These are phyloP conservation scores for Apotomis betuletana DNA, from an alignment of 2,888 invertebrate species.

Conservation along the genomic window DNA sequence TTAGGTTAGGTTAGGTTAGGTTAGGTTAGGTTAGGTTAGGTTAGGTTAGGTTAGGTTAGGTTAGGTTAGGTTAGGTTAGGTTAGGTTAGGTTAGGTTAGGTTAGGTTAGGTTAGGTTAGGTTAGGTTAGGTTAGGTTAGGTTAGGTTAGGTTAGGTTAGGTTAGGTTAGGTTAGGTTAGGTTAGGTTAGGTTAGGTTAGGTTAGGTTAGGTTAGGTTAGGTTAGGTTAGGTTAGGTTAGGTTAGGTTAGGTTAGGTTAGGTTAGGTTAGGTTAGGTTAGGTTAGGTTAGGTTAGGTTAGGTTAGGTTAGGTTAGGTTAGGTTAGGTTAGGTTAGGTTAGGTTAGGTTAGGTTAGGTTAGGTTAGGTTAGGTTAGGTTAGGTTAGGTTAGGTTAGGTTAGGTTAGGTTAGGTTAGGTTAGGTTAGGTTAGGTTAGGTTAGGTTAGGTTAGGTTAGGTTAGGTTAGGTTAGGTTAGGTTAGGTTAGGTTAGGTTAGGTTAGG, in stretches of 20 bases:
- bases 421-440: constrained; percentile 32
- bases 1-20: constrained; percentile 42
- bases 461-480: too few species aligned
- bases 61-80: constrained; percentile 42
- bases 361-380: constrained; percentile 36
- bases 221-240: constrained; percentile 42
- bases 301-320: constrained; percentile 42
- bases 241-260: constrained; percentile 43
- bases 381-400: constrained; percentile 25
- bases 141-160: constrained; percentile 39
- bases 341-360: constrained; percentile 28
- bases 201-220: constrained; percentile 41
- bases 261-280: constrained; percentile 43
- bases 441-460: too few species aligned
- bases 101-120: constrained; percentile 39
- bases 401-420: constrained; percentile 19
- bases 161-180: constrained; percentile 36
- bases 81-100: constrained; percentile 38
- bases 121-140: constrained; percentile 42
- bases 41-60: constrained; percentile 40
- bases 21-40: constrained; percentile 38
- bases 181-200: constrained; percentile 40
- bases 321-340: constrained; percentile 42
- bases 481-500: too few species aligned
- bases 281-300: constrained; percentile 43